Evolutionary conservation across 1,140 invertebrate species (phyloP), one percentile per base, ranked within the genome.

Genomic region (Hypsibius dujardini): DNA sequence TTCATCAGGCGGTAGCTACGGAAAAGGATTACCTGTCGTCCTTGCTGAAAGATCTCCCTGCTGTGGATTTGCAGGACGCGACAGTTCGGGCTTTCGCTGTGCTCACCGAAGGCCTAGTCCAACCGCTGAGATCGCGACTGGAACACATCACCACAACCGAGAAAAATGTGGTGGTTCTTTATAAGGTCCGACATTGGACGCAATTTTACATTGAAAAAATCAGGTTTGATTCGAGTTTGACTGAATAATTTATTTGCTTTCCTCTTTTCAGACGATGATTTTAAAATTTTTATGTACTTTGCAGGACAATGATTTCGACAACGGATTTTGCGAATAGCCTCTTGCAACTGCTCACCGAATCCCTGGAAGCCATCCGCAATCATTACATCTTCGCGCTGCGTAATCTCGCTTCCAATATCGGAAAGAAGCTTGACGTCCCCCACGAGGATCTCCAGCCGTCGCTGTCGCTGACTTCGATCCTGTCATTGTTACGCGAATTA

Each of bases 1-100:
- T 67, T 42, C 62, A 67, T 42, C 62, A 67, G 62, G 42, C 62
- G 3, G 62, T 67, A 67, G 62, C 62, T 45, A 67, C 62, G 12
- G 62, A 67, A 67, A 12, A 42, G 3, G 62, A 67, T 67, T 67
- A 67, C 62, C 45, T 12, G 62, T 15, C 3, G 12, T 42, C 42
- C 3, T 15, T 67, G 42, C 12, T 45, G 62, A 12, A 45, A 67
- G 42, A 67, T 42, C 3, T 67, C 42, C 12, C 12, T 3, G 12
- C 12, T 12, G 62, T 42, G 3, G 42, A 7, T 15, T 3, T 7
- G 42, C 12, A 67, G 3, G 7, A 7, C 42, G 3, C 7, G 12
- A 67, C 45, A 3, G 3, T 3, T 42, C 12, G 42, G 62, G 62
- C 45, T 12, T 15, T 67, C 12, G 7, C 12, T 42, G 45, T 42